phyloP scores from a whole-genome alignment of 2,888 invertebrate genomes.

The Phyllotreta striolata region DNA sequence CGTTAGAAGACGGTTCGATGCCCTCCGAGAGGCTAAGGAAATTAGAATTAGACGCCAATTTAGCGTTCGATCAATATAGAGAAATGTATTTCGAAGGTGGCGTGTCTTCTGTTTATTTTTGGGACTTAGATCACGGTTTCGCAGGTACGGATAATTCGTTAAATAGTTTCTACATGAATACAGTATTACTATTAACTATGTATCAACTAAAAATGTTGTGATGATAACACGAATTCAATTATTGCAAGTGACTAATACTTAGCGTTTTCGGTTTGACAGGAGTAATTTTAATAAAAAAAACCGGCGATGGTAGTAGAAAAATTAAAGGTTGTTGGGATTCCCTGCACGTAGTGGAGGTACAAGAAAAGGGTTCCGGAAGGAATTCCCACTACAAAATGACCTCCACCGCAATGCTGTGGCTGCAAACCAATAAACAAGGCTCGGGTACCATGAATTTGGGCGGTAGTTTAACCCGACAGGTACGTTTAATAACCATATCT shows the following conservation, averaged over 20 bases:
- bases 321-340: constrained; percentile 99
- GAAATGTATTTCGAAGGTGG: constrained; percentile 99
- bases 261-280: constrained; percentile 65
- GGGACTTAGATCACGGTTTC: constrained; percentile 99
- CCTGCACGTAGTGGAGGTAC: constrained; percentile 98
- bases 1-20: constrained; percentile 97
- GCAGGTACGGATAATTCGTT: constrained; percentile 68
- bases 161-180: neutral
- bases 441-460: constrained; percentile 99
- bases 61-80: constrained; percentile 97
- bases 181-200: too few relatives aligned
- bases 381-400: constrained; percentile 98
- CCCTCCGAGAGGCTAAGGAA: constrained; percentile 95
- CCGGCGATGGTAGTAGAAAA: constrained; percentile 97
- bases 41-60: constrained; percentile 97
- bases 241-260: neutral
- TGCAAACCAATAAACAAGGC: constrained; percentile 95
- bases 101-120: constrained; percentile 98
- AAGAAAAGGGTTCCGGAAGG: constrained; percentile 92
- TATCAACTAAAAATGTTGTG: too few relatives aligned
- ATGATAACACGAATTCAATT: too few relatives aligned
- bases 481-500: too few relatives aligned
- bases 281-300: constrained; percentile 98
- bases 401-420: constrained; percentile 99
- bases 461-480: constrained; percentile 97